Evolutionary conservation across 2,888 invertebrate species (phyloP).

Genomic region (Hypomecis atomaria): DNA sequence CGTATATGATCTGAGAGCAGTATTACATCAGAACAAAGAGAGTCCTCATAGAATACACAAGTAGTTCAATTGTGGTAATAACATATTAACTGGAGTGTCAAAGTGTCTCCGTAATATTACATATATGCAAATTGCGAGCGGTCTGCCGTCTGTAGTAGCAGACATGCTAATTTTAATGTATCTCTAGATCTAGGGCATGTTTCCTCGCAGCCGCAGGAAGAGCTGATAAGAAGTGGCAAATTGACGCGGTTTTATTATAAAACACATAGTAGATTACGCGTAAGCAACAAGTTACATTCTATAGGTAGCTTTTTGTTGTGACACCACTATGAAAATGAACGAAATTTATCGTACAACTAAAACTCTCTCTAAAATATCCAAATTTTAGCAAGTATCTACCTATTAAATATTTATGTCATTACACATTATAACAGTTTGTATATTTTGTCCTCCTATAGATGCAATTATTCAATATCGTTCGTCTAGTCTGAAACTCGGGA

Average conservation of each 20-base stretch:
- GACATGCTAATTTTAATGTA: constrained; percentile 61
- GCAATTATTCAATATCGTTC: too few relatives aligned
- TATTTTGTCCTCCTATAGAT: too few relatives aligned
- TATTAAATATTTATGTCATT: too few relatives aligned
- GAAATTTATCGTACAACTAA: too few relatives aligned
- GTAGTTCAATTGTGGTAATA: constrained; percentile 32
- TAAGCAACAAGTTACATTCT: not conserved
- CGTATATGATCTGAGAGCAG: constrained; percentile 37
- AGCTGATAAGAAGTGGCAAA: constrained; percentile 71
- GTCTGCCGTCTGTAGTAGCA: constrained; percentile 47
- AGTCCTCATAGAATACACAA: constrained; percentile 38
- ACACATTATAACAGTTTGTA: too few relatives aligned
- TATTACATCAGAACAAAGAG: constrained; percentile 30
- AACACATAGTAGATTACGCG: constrained; percentile 4
- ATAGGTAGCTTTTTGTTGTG: not conserved
- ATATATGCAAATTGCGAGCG: constrained; percentile 52
- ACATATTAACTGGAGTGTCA: constrained; percentile 41
- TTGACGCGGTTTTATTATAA: constrained; percentile 50
- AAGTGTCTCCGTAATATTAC: constrained; percentile 43
- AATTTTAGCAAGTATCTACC: too few relatives aligned
- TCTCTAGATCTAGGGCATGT: constrained; percentile 67
- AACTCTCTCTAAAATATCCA: too few relatives aligned
- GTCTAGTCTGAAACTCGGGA: too few relatives aligned
- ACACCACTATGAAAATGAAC: too few relatives aligned
- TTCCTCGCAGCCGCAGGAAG: constrained; percentile 63